These are phyloP conservation scores for Dryomyza anilis DNA, from an alignment of 2,888 invertebrate genomes.

Conservation along the genomic window DNA sequence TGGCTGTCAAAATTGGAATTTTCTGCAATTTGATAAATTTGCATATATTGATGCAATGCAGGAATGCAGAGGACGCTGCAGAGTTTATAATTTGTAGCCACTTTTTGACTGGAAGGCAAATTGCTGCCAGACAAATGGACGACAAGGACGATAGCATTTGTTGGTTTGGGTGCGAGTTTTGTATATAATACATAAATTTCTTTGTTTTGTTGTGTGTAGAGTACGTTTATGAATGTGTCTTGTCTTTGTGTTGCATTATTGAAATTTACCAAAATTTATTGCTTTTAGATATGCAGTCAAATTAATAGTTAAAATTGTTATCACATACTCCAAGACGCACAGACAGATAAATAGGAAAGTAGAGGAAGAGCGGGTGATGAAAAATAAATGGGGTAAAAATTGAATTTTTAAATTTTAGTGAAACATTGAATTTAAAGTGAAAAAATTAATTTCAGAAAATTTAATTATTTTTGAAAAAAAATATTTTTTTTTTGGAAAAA, in stretches of 20 bases:
- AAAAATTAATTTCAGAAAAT: too few relatives aligned
- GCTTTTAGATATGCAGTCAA: neutral
- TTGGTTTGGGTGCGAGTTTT: neutral
- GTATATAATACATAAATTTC: neutral
- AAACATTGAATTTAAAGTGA: too few relatives aligned
- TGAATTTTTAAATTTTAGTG: too few relatives aligned
- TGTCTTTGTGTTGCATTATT: neutral
- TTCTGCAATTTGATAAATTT: neutral
- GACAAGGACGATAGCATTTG: neutral
- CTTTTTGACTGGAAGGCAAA: neutral
- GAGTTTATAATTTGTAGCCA: neutral
- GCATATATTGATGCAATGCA: neutral
- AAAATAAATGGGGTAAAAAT: too few relatives aligned
- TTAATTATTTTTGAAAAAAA: too few relatives aligned
- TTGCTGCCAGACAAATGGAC: neutral
- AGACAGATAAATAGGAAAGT: too few relatives aligned
- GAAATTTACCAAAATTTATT: neutral
- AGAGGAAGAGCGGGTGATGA: too few relatives aligned
- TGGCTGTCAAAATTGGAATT: neutral
- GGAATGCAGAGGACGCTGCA: neutral
- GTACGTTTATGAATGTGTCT: neutral
- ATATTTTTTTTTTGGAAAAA: too few relatives aligned
- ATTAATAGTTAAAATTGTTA: too few relatives aligned
- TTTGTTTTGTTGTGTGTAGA: neutral
- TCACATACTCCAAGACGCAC: too few relatives aligned